These are phyloP conservation scores for Abramis brama DNA, from an alignment of 2,113 vertebrate species.

Conservation along the genomic window DNA sequence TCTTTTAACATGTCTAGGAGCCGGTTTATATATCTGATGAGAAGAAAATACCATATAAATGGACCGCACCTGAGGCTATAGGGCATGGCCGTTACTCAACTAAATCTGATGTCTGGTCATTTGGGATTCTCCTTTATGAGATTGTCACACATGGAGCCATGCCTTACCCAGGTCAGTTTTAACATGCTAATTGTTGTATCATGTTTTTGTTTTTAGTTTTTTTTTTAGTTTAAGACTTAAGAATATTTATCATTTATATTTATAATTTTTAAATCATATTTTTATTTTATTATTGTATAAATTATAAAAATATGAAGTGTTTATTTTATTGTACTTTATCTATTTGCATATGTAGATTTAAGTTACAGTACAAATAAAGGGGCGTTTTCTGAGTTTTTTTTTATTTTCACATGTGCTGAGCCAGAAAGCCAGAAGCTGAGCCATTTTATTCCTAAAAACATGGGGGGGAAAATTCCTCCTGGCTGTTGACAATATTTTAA, in stretches of 20 bases:
- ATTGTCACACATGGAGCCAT: constrained; percentile 70
- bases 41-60: constrained; percentile 78
- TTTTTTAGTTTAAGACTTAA: background rate
- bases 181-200: background rate
- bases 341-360: too few species aligned
- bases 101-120: constrained; percentile 80
- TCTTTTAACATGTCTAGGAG: constrained; percentile 69
- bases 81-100: constrained; percentile 65
- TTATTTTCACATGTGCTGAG: too few species aligned
- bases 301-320: too few species aligned
- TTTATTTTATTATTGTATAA: too few species aligned
- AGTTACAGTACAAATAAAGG: too few species aligned
- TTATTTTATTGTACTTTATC: too few species aligned
- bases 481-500: too few species aligned
- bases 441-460: too few species aligned
- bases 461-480: too few species aligned
- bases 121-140: constrained; percentile 75
- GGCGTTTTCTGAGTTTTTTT: too few species aligned
- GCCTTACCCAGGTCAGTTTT: constrained; percentile 72
- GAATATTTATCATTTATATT: background rate
- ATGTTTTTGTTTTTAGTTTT: too few species aligned
- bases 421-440: too few species aligned
- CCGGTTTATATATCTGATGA: constrained; percentile 75
- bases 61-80: constrained; percentile 74
- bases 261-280: background rate